phyloP scores from a whole-genome alignment of 2,113 vertebrate genomes.

The Sebastes schlegelii region DNA sequence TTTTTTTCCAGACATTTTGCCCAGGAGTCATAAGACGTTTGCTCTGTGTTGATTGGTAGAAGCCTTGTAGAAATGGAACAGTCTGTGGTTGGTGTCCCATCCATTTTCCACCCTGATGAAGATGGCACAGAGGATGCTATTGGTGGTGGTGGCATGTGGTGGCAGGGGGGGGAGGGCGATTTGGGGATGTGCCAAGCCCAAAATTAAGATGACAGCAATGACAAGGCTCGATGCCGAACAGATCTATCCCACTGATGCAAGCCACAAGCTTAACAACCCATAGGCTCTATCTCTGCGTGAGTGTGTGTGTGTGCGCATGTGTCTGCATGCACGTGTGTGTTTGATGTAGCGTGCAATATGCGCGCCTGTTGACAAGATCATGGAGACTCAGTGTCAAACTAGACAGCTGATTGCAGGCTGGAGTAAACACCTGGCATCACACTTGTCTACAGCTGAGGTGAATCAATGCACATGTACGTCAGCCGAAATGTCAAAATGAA shows the following conservation, averaged over 20 bases:
- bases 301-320: slow-evolving; percentile 23
- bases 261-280: slow-evolving; percentile 61
- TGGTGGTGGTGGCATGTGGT: neutral
- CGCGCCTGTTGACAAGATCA: slow-evolving; percentile 66
- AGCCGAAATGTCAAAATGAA: slow-evolving; percentile 46
- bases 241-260: slow-evolving; percentile 69
- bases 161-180: neutral
- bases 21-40: slow-evolving; percentile 38
- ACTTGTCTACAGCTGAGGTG: slow-evolving; percentile 62
- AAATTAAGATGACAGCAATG: slow-evolving; percentile 78
- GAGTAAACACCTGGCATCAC: slow-evolving; percentile 68
- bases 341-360: slow-evolving; percentile 63
- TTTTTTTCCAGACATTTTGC: slow-evolving; percentile 28
- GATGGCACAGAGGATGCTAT: slow-evolving; percentile 18
- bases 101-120: slow-evolving; percentile 61
- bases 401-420: slow-evolving; percentile 71
- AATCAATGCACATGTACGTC: slow-evolving; percentile 54
- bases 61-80: slow-evolving; percentile 17
- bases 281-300: slow-evolving; percentile 29
- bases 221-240: slow-evolving; percentile 64
- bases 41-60: slow-evolving; percentile 38
- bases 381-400: slow-evolving; percentile 65
- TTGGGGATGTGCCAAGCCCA: slow-evolving; percentile 46
- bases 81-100: slow-evolving; percentile 43
- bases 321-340: slow-evolving; percentile 15